Conservation (phyloP, 2,888 invertebrate species). For the Parnassius apollo region DNA sequence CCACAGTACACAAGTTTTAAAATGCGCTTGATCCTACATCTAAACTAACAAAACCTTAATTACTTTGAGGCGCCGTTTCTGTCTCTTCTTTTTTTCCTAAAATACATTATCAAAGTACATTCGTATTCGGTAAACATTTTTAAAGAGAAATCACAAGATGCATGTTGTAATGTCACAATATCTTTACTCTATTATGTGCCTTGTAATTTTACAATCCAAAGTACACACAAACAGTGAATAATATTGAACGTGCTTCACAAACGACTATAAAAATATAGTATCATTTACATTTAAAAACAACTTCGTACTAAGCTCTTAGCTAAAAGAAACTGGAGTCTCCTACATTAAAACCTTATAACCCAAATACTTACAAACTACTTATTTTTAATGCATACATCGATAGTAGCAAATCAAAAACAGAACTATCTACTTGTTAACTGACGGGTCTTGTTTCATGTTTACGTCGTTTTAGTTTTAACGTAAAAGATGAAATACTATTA, state of each 20-base stretch:
- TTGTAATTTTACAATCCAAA: neutral
- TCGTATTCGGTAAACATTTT: constrained; percentile 2
- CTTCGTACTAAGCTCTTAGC: constrained; percentile 19
- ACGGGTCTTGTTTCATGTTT: neutral
- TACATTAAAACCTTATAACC: constrained; percentile 6
- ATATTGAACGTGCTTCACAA: constrained; percentile 6
- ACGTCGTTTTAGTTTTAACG: no score
- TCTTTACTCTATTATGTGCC: neutral
- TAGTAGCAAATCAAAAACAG: neutral
- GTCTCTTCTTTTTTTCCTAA: constrained; percentile 13
- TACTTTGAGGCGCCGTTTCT: constrained; percentile 1
- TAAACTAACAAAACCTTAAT: constrained; percentile 10
- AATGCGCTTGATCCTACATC: constrained; percentile 1
- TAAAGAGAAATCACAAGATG: constrained; percentile 1
- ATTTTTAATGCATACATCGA: constrained; percentile 6
- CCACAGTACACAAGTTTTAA: constrained; percentile 1
- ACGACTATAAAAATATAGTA: constrained; percentile 17
- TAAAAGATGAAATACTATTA: no score
- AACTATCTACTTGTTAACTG: neutral
- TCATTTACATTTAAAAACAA: constrained; percentile 10
- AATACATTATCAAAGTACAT: constrained; percentile 3
- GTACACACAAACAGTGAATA: constrained; percentile 2
- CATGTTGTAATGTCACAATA: neutral
- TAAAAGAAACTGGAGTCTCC: constrained; percentile 9
- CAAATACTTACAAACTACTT: constrained; percentile 8